Evolutionary conservation across 2,888 invertebrate genomes (phyloP), one percentile per base, ranked within the genome.

Genomic region (Drosophila anomalipes): DNA sequence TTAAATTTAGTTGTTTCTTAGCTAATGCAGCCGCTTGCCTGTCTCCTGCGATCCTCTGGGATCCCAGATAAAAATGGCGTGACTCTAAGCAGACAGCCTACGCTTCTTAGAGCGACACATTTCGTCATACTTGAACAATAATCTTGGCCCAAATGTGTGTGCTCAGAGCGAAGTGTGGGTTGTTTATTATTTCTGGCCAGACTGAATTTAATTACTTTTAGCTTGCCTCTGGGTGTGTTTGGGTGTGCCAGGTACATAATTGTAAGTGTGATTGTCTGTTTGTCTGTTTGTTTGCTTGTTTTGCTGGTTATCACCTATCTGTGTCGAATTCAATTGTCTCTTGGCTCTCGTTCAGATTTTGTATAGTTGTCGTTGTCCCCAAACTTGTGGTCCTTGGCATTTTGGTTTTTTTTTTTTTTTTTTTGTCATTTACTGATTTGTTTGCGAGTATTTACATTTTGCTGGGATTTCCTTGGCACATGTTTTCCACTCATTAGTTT

Each of bases 401-500:
- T 26, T 16, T 9, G 26, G 0, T 49, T 14, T 49, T 62, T 58
- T 19, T 53, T 28, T 63, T 51, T 35, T 59, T 26, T 26, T 49
- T 49, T 30, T 30, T 26, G 37, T 30, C 44, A 47, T 56, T 65
- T 56, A 37, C 5, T 19, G 37, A 64, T 56, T 49, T 64, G 67
- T 35, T 5, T 54, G 62, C 26, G 65, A 49, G 9, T 47, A n/a
- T 80, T 66, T 79, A 62, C 61, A 64, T 66, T 73, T 67, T 58
- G 41, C 19, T 30, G 44, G 28, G 35, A 52, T 53, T 63, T 63
- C 16, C 52, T 35, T 33, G 35, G 52, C 60, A 72, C 62, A 68
- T 58, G 59, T 54, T 61, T 49, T 58, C 10, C 39, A 19, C 68
- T 64, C 73, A 77, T 77, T 73, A 77, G 64, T 54, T 57, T 67